A percentile compares a stretch with the other conserved stretches of the same genome.
These are phyloP conservation scores for Lordiphosa collinella DNA, from an alignment of 1,140 invertebrate genomes.

Conservation along the genomic window DNA sequence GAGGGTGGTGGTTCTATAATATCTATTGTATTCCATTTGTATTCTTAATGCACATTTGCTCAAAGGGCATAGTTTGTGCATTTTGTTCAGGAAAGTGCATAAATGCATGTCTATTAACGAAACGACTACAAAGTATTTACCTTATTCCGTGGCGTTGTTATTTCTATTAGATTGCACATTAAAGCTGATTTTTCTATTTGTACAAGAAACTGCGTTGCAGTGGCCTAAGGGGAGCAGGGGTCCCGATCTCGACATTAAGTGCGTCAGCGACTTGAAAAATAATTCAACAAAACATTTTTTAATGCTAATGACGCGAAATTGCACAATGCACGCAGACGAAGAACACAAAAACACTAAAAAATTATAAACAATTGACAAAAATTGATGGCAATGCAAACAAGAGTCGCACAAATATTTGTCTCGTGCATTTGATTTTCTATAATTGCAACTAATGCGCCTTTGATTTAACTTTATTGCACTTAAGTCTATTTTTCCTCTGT, in stretches of 20 bases:
- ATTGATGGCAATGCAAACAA: constrained; percentile 74
- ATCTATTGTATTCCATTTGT: too few species aligned
- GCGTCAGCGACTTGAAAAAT: constrained; percentile 76
- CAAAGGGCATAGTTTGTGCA: background rate
- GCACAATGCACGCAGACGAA: constrained; percentile 67
- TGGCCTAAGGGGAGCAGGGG: background rate
- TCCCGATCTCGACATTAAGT: constrained; percentile 68
- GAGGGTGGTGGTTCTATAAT: too few species aligned
- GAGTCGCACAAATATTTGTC: constrained; percentile 70
- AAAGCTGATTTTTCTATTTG: constrained; percentile 72
- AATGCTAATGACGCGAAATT: constrained; percentile 75
- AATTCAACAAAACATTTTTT: constrained; percentile 71
- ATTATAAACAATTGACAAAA: constrained; percentile 62
- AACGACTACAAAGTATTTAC: constrained; percentile 42
- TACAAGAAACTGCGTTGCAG: constrained; percentile 57
- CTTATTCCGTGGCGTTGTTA: constrained; percentile 48
- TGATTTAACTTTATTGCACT: constrained; percentile 42
- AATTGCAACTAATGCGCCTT: constrained; percentile 69
- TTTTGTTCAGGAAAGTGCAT: constrained; percentile 36
- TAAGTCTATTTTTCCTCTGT: constrained; percentile 16
- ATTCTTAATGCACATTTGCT: constrained; percentile 9
- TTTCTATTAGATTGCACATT: constrained; percentile 75
- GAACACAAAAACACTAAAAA: constrained; percentile 20
- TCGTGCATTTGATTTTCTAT: constrained; percentile 63
- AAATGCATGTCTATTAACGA: constrained; percentile 65